Base-by-base conservation (phyloP, 1,140 invertebrate genomes). In the Eriosoma lanigerum region DNA sequence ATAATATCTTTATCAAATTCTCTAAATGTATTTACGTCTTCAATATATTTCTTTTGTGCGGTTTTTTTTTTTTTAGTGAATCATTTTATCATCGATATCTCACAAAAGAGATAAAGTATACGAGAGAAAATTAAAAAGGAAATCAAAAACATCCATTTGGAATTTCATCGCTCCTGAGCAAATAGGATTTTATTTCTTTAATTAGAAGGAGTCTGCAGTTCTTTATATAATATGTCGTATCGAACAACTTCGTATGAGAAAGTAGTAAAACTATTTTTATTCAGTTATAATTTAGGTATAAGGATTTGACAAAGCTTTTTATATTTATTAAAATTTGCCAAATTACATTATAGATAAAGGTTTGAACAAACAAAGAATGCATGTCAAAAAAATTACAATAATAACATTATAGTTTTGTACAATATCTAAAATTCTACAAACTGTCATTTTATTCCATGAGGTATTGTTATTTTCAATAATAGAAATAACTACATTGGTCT, bases 1-100 rank as follows among this genome's bases (percentile, higher is more conserved):
- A 68, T 17, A 48, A 68, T 48, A 26, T 38, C 64, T 68, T 21
- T 21, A 15, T 68, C n/a, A 68, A 68, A 48, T 48, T 68, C 21
- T 68, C 46, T n/a, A n/a, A 38, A 21, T 46, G 66, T 68, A 68
- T 68, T 68, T 68, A 68, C 66, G 21, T 68, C 66, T 48, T 21
- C 66, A n/a, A n/a, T 68, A 17, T 68, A 48, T 68, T 48, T 68
- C 66, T 68, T 68, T 68, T 68, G 66, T 68, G 66, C 8, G 66
- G 66, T 68, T 24, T 21, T 48, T 48, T 21, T 48, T 48, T 48
- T 68, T 48, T 68, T 48, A 68, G 66, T 24, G 38, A 68, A 48
- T 17, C 21, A 48, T 68, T 68, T 68, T 68, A 68, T 21, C 44
- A n/a, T 68, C 13, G 21, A 48, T 44, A 48, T 68, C 44, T 44